Evolutionary conservation across 2,888 invertebrate genomes (phyloP).

Genomic region (Zonitis immaculata): DNA sequence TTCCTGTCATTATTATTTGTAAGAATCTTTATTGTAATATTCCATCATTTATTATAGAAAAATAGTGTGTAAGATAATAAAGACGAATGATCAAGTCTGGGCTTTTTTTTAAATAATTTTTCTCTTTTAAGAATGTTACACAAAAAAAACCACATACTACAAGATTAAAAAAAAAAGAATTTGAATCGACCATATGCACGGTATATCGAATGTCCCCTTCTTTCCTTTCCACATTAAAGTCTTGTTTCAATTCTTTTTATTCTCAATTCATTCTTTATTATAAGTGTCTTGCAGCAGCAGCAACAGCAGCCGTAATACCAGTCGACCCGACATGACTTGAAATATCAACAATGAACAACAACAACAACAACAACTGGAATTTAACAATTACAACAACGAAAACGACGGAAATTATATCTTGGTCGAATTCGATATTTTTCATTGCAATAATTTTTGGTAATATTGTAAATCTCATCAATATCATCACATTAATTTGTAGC

Average conservation of each 20-base stretch:
- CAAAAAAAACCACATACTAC: background rate
- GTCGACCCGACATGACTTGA: background rate
- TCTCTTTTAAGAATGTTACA: background rate
- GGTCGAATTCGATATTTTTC: conserved; percentile 24
- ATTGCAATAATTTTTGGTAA: conserved; percentile 30
- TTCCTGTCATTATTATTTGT: background rate
- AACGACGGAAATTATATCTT: background rate
- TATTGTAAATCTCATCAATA: conserved; percentile 30
- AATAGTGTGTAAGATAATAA: too few species aligned
- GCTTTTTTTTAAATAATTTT: background rate
- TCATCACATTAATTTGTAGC: conserved; percentile 47
- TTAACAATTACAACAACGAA: background rate
- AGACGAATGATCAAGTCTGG: background rate
- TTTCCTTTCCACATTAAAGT: background rate
- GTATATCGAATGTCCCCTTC: conserved; percentile 15
- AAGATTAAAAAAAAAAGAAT: background rate
- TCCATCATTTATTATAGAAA: background rate
- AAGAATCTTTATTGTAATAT: background rate
- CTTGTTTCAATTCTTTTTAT: background rate
- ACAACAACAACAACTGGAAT: background rate
- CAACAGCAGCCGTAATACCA: background rate
- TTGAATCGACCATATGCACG: conserved; percentile 14
- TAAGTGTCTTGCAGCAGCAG: background rate
- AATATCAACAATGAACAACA: background rate
- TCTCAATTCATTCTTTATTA: background rate